Conservation (phyloP, 2,797 vertebrate species). For the Schizothorax lantsangensis region DNA sequence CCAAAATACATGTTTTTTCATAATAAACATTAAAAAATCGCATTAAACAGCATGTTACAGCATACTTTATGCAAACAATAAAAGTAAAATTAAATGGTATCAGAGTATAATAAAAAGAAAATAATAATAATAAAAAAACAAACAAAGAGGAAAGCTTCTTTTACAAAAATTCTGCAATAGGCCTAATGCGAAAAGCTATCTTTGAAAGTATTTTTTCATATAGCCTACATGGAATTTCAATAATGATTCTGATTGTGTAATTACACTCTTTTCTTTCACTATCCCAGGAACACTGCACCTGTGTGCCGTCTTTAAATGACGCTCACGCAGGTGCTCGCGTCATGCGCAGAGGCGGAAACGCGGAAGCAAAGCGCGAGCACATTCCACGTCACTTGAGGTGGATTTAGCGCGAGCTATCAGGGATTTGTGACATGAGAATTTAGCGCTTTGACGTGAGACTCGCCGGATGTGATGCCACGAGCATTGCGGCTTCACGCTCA, state of each 20-base stretch:
- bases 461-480: conserved; percentile 4
- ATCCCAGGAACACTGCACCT: conserved; percentile 31
- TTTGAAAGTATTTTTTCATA: background rate
- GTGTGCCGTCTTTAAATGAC: conserved; percentile 62
- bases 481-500: background rate
- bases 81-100: background rate
- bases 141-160: background rate
- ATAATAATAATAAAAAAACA: no score
- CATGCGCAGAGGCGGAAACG: conserved; percentile 66
- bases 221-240: no score
- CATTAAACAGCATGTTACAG: background rate
- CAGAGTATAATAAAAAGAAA: background rate
- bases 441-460: conserved; percentile 34
- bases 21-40: background rate
- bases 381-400: conserved; percentile 82
- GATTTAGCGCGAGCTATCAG: conserved; percentile 58
- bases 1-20: no score
- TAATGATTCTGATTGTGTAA: background rate
- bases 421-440: conserved; percentile 15
- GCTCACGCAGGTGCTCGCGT: conserved; percentile 54
- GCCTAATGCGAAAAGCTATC: no score
- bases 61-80: background rate
- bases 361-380: conserved; percentile 76
- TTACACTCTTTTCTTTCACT: background rate
- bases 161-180: no score